These are phyloP conservation scores for Synergus laeviventris DNA, from an alignment of 2,888 invertebrate species.

Conservation along the genomic window DNA sequence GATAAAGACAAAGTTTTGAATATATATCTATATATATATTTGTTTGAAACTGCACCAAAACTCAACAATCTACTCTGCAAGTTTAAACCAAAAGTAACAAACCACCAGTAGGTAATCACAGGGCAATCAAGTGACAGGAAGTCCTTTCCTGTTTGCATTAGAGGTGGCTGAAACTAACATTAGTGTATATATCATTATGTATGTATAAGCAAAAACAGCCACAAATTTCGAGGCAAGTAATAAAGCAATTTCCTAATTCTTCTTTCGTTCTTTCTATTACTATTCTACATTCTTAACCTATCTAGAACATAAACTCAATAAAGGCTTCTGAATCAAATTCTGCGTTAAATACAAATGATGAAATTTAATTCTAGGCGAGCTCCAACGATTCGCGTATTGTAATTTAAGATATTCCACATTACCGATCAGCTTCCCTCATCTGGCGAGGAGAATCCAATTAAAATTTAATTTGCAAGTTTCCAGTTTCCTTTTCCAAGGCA, in stretches of 20 bases:
- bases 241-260: neutral
- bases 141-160: conserved; percentile 6
- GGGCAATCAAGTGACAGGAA: conserved; percentile 40
- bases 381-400: neutral
- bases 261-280: neutral
- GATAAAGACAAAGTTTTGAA: neutral
- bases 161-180: neutral
- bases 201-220: neutral
- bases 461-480: conserved; percentile 52
- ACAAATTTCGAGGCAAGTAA: neutral
- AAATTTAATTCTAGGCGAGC: neutral
- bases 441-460: conserved; percentile 37
- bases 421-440: conserved; percentile 9
- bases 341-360: too few relatives aligned
- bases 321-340: too few relatives aligned
- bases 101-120: conserved; percentile 43
- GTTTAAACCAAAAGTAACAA: neutral
- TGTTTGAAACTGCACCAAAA: neutral
- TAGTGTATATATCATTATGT: neutral
- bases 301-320: too few relatives aligned
- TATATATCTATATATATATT: neutral
- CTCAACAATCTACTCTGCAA: neutral
- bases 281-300: too few relatives aligned
- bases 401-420: conserved; percentile 27
- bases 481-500: neutral